Evolutionary conservation across 2,888 invertebrate species (phyloP).

Genomic region (Orchestes rusci): DNA sequence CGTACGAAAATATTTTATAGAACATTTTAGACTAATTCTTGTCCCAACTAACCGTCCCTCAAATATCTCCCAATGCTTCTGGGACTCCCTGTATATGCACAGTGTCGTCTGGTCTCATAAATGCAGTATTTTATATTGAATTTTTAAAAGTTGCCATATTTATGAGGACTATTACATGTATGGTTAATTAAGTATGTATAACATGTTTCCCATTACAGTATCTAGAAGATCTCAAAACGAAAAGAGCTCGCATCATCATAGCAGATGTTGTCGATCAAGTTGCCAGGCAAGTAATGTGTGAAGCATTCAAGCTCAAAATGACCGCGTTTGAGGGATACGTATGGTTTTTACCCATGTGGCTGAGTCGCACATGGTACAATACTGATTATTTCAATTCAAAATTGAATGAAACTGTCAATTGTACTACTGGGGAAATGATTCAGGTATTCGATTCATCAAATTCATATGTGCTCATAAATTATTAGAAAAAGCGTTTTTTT

Average conservation of each 20-base stretch:
- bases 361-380: conserved; percentile 56
- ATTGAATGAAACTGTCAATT: conserved; percentile 45
- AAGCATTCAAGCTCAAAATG: conserved; percentile 65
- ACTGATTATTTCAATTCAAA: conserved; percentile 47
- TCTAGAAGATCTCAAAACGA: conserved; percentile 56
- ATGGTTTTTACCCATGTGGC: conserved; percentile 80
- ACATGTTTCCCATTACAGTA: too few relatives aligned
- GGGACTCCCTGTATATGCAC: too few relatives aligned
- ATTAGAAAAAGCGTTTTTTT: not conserved
- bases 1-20: too few relatives aligned
- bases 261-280: conserved; percentile 70
- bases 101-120: too few relatives aligned
- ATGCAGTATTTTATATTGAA: too few relatives aligned
- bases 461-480: not conserved
- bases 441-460: conserved; percentile 37
- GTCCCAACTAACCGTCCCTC: too few relatives aligned
- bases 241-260: conserved; percentile 68
- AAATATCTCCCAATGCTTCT: too few relatives aligned
- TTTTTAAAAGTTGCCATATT: too few relatives aligned
- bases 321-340: conserved; percentile 65
- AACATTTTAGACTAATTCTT: too few relatives aligned
- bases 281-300: conserved; percentile 73
- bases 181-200: too few relatives aligned
- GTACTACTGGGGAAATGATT: conserved; percentile 56
- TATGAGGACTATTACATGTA: too few relatives aligned